phyloP scores from a whole-genome alignment of 2,888 invertebrate genomes.

The Heterodera filipjevi region DNA sequence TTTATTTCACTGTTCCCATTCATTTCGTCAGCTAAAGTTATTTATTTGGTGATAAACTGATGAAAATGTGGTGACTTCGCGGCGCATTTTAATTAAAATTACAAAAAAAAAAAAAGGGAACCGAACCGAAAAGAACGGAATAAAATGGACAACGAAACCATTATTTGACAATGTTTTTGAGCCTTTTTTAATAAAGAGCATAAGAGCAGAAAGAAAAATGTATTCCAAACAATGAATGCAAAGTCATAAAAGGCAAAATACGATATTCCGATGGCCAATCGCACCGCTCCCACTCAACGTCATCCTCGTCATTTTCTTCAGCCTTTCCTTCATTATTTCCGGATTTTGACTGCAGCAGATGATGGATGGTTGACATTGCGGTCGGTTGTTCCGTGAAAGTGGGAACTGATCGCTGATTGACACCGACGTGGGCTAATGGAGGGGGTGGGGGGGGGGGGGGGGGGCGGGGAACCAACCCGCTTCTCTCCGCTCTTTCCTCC shows the following conservation, averaged over 20 bases:
- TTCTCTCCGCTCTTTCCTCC: not conserved
- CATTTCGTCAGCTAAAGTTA: not conserved
- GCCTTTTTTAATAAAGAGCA: too few species aligned
- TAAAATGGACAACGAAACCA: too few species aligned
- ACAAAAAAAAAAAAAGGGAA: too few species aligned
- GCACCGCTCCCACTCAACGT: not conserved
- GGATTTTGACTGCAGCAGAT: not conserved
- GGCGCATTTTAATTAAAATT: too few species aligned
- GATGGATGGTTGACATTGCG: constrained; percentile 3
- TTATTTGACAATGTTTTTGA: too few species aligned
- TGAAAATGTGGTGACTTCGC: too few species aligned
- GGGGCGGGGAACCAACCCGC: not conserved
- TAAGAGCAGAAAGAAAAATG: too few species aligned
- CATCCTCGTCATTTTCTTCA: not conserved
- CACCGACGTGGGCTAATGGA: not conserved
- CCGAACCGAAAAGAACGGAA: too few species aligned
- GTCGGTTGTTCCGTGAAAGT: constrained; percentile 12
- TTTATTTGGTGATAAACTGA: too few species aligned
- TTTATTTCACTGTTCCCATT: not conserved
- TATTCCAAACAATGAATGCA: too few species aligned
- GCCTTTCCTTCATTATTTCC: not conserved
- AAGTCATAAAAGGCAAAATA: too few species aligned
- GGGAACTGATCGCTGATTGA: not conserved
- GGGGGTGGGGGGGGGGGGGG: not conserved
- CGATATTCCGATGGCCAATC: too few species aligned